Evolutionary conservation across 2,113 vertebrate species (phyloP), one percentile per base, ranked within the genome.

Genomic region (Paramormyrops kingsleyae): DNA sequence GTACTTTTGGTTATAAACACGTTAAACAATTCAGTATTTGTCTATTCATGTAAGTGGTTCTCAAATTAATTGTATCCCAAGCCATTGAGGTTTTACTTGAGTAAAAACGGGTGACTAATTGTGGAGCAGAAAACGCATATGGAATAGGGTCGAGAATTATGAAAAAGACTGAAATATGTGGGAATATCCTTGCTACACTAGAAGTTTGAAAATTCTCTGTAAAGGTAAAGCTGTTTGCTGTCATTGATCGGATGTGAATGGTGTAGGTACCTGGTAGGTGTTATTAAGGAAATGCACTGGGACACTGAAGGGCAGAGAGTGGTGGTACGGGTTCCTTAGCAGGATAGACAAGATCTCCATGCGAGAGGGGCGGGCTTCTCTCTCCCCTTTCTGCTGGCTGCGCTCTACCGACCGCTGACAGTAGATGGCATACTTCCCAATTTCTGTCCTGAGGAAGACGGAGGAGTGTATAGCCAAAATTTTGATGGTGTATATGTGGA

Each of bases 291-390:
- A 99, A 94, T 99, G 99, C 83, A 99, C 98, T 0, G 99, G 99
- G 59, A 99, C 96, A 59, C 98, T 99, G 92, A 99, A 99, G 5
- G 99, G 99, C 90, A 99, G 94, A 0, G 99, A 99, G 89, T 99
- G 99, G 91, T 99, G 98, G 50, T 99, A 99, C 0, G 99, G 99
- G 66, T 99, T 99, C 92, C 99, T 97, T 44, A 99, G 96, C 13
- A 99, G 97, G 31, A 98, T 98, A 8, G 99, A 99, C 88, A 99
- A 96, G 91, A 99, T 99, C 95, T 99, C 99, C 98, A 99, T 99
- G 13, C 99, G 96, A 27, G 98, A 99, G 19, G 98, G 97, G 90
- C 97, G 96, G 83, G 97, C 96, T 92, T 99, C 97, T 77, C 99
- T 94, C 89, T 98, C 97, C 1, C 99, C 98, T 0, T 97, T 99